Conservation (phyloP, 2,113 vertebrate species). For the Spheniscus mendiculus region DNA sequence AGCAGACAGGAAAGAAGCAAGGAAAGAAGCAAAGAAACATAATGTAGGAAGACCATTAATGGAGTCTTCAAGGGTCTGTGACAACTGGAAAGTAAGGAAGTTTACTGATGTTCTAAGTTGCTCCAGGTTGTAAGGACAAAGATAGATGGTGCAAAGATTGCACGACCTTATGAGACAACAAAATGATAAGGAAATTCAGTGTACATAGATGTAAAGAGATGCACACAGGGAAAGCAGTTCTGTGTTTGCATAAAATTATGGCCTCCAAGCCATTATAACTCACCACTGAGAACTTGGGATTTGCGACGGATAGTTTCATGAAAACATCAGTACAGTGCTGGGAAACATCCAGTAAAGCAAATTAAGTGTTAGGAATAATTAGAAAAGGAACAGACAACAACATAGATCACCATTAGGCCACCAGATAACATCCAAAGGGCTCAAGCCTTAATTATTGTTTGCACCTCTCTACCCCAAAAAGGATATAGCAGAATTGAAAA, state of each 20-base stretch:
- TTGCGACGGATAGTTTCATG: neutral
- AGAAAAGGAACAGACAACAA: neutral
- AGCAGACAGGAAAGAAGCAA: neutral
- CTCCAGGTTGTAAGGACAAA: neutral
- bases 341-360: neutral
- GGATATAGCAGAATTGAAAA: neutral
- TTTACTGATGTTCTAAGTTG: neutral
- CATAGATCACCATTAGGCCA: neutral
- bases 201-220: neutral
- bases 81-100: neutral
- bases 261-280: neutral
- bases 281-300: neutral
- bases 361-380: neutral
- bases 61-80: neutral
- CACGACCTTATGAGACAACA: neutral
- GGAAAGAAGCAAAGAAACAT: neutral
- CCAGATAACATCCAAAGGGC: neutral
- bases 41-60: neutral
- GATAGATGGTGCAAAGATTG: neutral
- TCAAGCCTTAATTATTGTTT: neutral
- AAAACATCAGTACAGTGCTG: neutral
- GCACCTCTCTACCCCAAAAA: neutral
- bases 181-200: neutral
- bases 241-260: neutral
- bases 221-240: neutral